phyloP scores from a whole-genome alignment of 2,113 vertebrate genomes.

The Sander lucioperca region DNA sequence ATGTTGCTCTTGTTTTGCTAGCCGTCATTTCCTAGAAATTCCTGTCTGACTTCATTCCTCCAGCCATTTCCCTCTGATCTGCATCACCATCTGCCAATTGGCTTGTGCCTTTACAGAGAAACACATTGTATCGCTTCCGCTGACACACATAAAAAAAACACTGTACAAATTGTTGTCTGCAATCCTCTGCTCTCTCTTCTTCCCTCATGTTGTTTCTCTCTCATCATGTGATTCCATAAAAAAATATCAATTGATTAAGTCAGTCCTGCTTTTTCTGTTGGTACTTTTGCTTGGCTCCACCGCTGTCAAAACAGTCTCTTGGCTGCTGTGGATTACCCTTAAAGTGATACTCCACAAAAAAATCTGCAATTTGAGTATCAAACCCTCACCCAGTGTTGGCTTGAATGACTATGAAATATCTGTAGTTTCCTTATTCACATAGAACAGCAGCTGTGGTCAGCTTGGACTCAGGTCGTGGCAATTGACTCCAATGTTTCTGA shows the following conservation, averaged over 20 bases:
- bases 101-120: conserved; percentile 45
- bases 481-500: background rate
- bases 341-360: conserved; percentile 12
- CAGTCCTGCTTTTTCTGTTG: conserved; percentile 16
- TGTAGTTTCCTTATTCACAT: background rate
- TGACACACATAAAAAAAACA: conserved; percentile 48
- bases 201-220: background rate
- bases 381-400: conserved; percentile 1
- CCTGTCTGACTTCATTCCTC: conserved; percentile 50
- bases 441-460: conserved; percentile 17
- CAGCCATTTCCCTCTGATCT: conserved; percentile 43
- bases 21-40: conserved; percentile 60
- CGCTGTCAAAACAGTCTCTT: conserved; percentile 62
- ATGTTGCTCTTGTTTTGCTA: conserved; percentile 57
- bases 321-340: conserved; percentile 6
- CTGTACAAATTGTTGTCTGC: conserved; percentile 47
- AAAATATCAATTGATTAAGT: conserved; percentile 9
- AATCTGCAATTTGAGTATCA: conserved; percentile 36
- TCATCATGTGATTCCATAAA: conserved; percentile 56
- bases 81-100: conserved; percentile 57
- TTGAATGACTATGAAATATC: conserved; percentile 22
- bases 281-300: conserved; percentile 44
- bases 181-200: background rate
- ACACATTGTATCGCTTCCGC: conserved; percentile 38
- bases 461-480: background rate